Evolutionary conservation across 1,140 invertebrate species (phyloP).

Genomic region (Leguminivora glycinivorella): DNA sequence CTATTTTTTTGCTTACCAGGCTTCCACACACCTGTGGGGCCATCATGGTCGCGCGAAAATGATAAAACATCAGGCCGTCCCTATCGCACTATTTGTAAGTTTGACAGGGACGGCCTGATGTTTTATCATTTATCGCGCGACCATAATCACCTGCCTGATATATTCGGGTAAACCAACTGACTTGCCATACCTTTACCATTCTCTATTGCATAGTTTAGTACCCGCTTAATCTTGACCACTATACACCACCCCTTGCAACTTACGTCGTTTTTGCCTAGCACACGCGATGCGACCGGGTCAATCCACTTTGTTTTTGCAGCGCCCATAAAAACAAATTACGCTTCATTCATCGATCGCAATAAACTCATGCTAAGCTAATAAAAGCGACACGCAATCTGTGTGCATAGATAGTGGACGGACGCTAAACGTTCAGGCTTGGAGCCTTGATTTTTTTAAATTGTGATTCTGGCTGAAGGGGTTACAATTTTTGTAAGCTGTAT

Average conservation of each 20-base stretch:
- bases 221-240: background rate
- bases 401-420: slow-evolving; percentile 26
- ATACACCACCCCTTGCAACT: background rate
- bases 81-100: no score
- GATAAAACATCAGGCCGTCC: no score
- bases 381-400: slow-evolving; percentile 52
- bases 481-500: no score
- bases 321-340: slow-evolving; percentile 69
- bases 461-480: background rate
- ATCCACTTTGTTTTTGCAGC: slow-evolving; percentile 74
- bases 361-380: slow-evolving; percentile 64
- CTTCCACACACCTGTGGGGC: no score
- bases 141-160: no score
- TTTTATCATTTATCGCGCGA: no score
- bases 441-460: background rate
- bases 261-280: slow-evolving; percentile 13
- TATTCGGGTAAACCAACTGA: no score
- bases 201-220: no score
- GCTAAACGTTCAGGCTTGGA: background rate
- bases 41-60: no score
- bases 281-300: slow-evolving; percentile 68
- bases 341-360: slow-evolving; percentile 67
- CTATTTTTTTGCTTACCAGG: no score
- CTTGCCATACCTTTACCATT: no score
- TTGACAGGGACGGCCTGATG: no score